Conservation (phyloP, 2,888 invertebrate species). For the Azorinus chamasolen region DNA sequence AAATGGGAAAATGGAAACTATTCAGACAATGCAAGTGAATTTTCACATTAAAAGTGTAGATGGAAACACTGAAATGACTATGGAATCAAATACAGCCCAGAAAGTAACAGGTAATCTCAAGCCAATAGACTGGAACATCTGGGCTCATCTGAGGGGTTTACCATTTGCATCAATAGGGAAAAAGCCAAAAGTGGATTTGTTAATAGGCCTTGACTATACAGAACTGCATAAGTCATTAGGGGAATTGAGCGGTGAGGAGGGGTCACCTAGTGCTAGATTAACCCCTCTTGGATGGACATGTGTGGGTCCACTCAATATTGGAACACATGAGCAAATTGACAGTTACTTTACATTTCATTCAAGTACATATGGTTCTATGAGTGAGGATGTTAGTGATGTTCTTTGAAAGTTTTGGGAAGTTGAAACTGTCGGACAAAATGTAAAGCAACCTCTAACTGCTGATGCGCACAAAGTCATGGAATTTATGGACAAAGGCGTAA, state of each 20-base stretch:
- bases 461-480: conserved; percentile 2
- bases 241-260: conserved; percentile 38
- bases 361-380: neutral
- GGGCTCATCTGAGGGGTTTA: conserved; percentile 9
- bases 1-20: conserved; percentile 34
- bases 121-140: conserved; percentile 18
- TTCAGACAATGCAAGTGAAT: conserved; percentile 33
- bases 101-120: conserved; percentile 23
- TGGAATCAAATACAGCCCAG: conserved; percentile 16
- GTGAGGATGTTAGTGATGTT: neutral
- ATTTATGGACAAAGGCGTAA: neutral
- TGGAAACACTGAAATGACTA: neutral
- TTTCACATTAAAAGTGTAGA: conserved; percentile 24
- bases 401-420: conserved; percentile 46
- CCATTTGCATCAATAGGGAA: conserved; percentile 6
- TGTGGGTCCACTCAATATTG: conserved; percentile 23
- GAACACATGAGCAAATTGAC: neutral
- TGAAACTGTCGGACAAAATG: conserved; percentile 9
- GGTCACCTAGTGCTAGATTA: conserved; percentile 47
- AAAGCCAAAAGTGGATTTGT: conserved; percentile 24
- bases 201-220: conserved; percentile 51
- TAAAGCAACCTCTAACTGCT: neutral
- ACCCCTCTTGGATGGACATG: conserved; percentile 61
- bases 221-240: conserved; percentile 45
- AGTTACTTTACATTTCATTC: neutral